These are phyloP conservation scores for Porites evermanni DNA, from an alignment of 92 coral and sea anemone species.

Conservation along the genomic window DNA sequence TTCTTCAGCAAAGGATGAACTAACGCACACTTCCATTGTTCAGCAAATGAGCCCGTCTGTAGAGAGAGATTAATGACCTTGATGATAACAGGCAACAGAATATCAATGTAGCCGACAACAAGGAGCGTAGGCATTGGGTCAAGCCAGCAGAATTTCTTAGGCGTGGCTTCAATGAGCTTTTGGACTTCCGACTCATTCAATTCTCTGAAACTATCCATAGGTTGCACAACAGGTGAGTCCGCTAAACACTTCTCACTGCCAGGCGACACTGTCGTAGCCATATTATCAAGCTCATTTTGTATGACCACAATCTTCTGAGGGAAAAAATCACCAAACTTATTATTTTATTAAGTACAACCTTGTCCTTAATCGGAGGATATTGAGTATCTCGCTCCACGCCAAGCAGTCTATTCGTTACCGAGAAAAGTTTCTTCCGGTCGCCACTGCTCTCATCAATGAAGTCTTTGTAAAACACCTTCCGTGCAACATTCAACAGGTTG, in stretches of 20 bases:
- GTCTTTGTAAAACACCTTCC: conserved; percentile 39
- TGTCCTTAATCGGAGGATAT: background rate
- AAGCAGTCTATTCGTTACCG: too few species aligned
- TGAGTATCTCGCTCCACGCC: background rate
- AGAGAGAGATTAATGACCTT: conserved; percentile 21
- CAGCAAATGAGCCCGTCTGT: conserved; percentile 44
- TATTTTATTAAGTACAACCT: background rate
- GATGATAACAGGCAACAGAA: background rate
- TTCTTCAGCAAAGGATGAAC: conserved; percentile 29
- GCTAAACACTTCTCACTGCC: too few species aligned
- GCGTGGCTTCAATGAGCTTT: background rate
- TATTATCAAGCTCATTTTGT: conserved; percentile 17
- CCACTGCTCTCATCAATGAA: conserved; percentile 34
- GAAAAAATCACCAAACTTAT: conserved; percentile 35
- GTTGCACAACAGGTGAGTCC: background rate
- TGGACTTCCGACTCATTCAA: background rate
- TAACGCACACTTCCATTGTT: conserved; percentile 65
- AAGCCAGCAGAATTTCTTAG: background rate
- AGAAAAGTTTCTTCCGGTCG: conserved; percentile 15
- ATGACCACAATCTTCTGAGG: conserved; percentile 42
- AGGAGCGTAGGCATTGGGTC: background rate
- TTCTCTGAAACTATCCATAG: background rate
- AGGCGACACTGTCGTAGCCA: too few species aligned
- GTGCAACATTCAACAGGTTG: conserved; percentile 51
- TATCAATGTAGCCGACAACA: too few species aligned